These are phyloP conservation scores for Podarcis siculus DNA, from an alignment of 2,797 vertebrate species.

Conservation along the genomic window DNA sequence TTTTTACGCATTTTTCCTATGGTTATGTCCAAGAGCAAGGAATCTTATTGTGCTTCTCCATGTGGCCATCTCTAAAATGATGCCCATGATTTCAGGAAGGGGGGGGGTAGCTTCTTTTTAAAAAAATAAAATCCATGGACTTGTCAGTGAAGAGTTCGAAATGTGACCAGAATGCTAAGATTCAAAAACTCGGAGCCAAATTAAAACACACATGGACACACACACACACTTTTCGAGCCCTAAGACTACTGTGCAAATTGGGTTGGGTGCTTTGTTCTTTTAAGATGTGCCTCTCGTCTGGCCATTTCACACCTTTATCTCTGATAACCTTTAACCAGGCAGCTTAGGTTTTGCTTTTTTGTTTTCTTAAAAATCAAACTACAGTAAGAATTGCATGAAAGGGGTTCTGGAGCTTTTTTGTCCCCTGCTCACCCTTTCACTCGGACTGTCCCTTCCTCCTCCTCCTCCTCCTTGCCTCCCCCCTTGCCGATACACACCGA, in stretches of 20 bases:
- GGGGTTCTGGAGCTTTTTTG: neutral
- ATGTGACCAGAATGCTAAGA: slow-evolving; percentile 29
- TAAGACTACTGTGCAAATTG: neutral
- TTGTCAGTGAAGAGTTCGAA: neutral
- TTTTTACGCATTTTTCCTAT: neutral
- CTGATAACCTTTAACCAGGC: slow-evolving; percentile 10
- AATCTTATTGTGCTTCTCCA: neutral
- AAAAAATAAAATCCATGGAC: neutral
- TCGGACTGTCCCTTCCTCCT: slow-evolving; percentile 31
- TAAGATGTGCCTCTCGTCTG: neutral
- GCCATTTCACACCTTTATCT: fast-evolving
- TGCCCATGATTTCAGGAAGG: neutral
- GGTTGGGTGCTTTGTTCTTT: neutral
- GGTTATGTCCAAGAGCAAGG: neutral
- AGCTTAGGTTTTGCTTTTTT: neutral
- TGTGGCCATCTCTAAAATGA: neutral
- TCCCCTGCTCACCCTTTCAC: slow-evolving; percentile 35
- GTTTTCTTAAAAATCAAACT: neutral
- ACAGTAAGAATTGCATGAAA: neutral
- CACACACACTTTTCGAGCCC: neutral
- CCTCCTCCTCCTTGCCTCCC: slow-evolving; percentile 69
- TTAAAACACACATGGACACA: neutral
- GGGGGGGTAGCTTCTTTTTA: neutral
- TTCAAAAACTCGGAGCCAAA: neutral
- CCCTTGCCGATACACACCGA: slow-evolving; percentile 68